These are phyloP conservation scores for Melanotaenia parkinsoni DNA, from an alignment of 2,797 vertebrate genomes.

Conservation along the genomic window DNA sequence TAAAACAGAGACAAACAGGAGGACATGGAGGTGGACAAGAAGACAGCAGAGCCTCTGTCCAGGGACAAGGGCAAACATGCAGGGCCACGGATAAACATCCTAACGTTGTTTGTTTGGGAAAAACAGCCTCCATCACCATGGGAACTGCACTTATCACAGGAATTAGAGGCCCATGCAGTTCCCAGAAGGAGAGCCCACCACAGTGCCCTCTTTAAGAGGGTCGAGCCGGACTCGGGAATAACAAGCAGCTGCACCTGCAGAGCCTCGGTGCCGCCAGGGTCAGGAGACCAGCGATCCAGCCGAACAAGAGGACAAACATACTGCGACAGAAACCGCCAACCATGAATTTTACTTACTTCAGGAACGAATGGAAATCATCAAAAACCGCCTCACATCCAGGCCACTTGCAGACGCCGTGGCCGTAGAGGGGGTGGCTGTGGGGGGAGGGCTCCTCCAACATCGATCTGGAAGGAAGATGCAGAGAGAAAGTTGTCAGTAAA, in stretches of 20 bases:
- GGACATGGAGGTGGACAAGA: conserved; percentile 38
- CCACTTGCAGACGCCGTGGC: conserved; percentile 99
- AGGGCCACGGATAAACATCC: conserved; percentile 88
- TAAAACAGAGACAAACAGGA: conserved; percentile 14
- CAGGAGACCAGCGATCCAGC: conserved; percentile 55
- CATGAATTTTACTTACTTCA: conserved; percentile 90
- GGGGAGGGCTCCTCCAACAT: conserved; percentile 90
- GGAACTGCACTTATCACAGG: conserved; percentile 90
- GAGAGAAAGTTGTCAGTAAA: conserved; percentile 18
- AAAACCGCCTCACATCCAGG: conserved; percentile 98
- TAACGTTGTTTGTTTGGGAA: conserved; percentile 89
- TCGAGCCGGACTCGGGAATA: conserved; percentile 69
- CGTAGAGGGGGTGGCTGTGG: conserved; percentile 95
- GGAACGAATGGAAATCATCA: conserved; percentile 96
- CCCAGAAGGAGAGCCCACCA: conserved; percentile 84
- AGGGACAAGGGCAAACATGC: conserved; percentile 85
- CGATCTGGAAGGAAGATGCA: conserved; percentile 78
- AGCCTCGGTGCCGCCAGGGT: conserved; percentile 54
- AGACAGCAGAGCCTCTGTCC: conserved; percentile 62
- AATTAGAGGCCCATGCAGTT: conserved; percentile 88
- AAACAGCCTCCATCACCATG: conserved; percentile 86
- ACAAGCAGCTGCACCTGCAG: conserved; percentile 75
- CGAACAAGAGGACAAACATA: conserved; percentile 41
- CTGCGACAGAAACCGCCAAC: conserved; percentile 28
- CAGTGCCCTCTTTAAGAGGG: conserved; percentile 62